Conservation (phyloP, 2,113 vertebrate species). For the Tragelaphus scriptus region DNA sequence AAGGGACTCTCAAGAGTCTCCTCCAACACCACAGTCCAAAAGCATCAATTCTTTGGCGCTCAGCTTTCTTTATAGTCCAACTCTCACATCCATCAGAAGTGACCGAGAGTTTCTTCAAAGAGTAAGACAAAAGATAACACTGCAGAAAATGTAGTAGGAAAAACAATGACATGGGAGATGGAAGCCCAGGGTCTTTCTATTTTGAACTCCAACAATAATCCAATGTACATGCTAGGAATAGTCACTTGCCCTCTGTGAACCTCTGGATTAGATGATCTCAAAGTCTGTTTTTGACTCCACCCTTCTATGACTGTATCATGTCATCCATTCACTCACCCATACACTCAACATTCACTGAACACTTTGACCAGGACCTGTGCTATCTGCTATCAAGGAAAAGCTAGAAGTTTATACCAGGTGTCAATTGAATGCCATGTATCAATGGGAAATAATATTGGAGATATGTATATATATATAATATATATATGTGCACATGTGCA, state of each 20-base stretch:
- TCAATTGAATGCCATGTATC: neutral
- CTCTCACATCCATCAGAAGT: neutral
- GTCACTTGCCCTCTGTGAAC: neutral
- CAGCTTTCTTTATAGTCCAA: neutral
- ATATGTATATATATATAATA: neutral
- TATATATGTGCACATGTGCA: neutral
- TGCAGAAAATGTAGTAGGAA: neutral
- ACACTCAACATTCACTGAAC: neutral
- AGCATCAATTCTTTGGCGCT: neutral
- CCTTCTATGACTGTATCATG: neutral
- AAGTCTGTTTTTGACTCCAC: neutral
- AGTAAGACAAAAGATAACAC: neutral
- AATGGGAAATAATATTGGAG: neutral
- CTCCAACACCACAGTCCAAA: neutral
- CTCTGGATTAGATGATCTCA: neutral
- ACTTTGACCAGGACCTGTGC: neutral
- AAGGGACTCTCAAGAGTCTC: neutral
- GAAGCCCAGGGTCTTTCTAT: neutral
- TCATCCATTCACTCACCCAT: neutral
- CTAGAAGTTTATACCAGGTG: neutral
- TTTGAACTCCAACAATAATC: neutral
- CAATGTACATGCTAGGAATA: neutral
- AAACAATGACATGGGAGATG: neutral
- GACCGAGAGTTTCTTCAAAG: neutral
- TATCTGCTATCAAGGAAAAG: neutral